A percentile compares a stretch with the other conserved stretches of the same genome.
Conservation (phyloP, 2,888 invertebrate genomes). For the Ichneumoninae sp. region DNA sequence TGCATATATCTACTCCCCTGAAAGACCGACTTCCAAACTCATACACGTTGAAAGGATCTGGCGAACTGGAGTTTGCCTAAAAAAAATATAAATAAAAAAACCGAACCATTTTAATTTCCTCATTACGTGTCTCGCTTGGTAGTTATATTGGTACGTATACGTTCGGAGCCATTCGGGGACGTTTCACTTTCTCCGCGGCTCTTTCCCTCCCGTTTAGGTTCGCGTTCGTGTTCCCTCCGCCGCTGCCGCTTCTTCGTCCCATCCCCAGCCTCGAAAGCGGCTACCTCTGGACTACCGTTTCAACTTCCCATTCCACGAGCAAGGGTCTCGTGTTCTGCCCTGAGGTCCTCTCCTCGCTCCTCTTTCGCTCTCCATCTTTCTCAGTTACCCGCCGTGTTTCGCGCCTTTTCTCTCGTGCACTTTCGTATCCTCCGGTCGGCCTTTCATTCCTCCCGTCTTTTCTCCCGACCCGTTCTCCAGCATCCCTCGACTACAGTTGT, state of each 20-base stretch:
- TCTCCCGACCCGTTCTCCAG: constrained; percentile 29
- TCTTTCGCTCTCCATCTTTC: constrained; percentile 27
- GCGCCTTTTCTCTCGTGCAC: constrained; percentile 38
- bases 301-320: constrained; percentile 34
- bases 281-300: constrained; percentile 57
- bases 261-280: constrained; percentile 32
- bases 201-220: constrained; percentile 55
- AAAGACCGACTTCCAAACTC: constrained; percentile 24
- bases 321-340: constrained; percentile 36
- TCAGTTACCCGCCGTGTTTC: constrained; percentile 31
- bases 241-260: constrained; percentile 36
- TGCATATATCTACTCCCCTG: neutral
- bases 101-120: constrained; percentile 70
- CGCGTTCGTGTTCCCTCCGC: constrained; percentile 43
- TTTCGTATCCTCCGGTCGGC: constrained; percentile 14
- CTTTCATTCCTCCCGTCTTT: constrained; percentile 29
- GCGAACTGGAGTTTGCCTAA: constrained; percentile 31
- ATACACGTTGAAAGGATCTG: constrained; percentile 23
- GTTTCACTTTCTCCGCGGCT: constrained; percentile 60
- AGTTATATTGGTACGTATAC: constrained; percentile 36
- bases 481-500: constrained; percentile 37
- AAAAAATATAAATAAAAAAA: constrained; percentile 14
- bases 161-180: constrained; percentile 39
- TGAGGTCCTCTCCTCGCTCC: constrained; percentile 33
- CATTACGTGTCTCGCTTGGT: constrained; percentile 64